Evolutionary conservation across 2,888 invertebrate species (phyloP).

Genomic region (Leptura quadrifasciata): DNA sequence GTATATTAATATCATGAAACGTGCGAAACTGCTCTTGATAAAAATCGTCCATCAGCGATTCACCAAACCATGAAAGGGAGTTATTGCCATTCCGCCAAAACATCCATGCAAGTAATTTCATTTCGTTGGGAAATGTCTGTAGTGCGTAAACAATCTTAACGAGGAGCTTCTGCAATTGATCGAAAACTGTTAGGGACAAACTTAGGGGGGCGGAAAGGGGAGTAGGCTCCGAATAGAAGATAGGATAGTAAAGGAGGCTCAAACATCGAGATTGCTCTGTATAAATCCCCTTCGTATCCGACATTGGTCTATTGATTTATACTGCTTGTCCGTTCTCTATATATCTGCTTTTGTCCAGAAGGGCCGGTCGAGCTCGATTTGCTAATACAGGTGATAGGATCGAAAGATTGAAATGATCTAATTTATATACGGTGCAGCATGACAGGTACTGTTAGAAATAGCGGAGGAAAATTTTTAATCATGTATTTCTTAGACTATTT

Average conservation of each 20-base stretch:
- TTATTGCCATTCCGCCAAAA: constrained; percentile 44
- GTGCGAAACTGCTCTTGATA: constrained; percentile 29
- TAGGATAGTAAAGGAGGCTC: constrained; percentile 60
- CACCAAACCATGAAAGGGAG: constrained; percentile 44
- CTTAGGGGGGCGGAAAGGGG: constrained; percentile 70
- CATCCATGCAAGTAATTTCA: constrained; percentile 58
- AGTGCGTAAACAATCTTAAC: constrained; percentile 71
- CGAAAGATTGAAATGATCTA: constrained; percentile 21
- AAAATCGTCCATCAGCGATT: constrained; percentile 29
- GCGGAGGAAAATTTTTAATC: too few relatives aligned
- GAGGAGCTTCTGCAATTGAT: constrained; percentile 70
- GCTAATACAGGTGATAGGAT: constrained; percentile 30
- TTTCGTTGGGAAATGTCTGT: constrained; percentile 61
- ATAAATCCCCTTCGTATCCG: constrained; percentile 58
- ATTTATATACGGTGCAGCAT: neutral
- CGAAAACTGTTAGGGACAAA: constrained; percentile 72
- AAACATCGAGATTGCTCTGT: constrained; percentile 70
- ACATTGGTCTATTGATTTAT: constrained; percentile 71
- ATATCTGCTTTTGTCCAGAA: constrained; percentile 63
- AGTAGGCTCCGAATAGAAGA: constrained; percentile 53
- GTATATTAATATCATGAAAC: constrained; percentile 4
- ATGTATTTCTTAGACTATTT: too few relatives aligned
- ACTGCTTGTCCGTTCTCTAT: constrained; percentile 65
- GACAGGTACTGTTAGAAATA: too few relatives aligned
- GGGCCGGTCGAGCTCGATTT: constrained; percentile 17